Conservation (phyloP, 2,113 vertebrate genomes). For the Paracanthobrama guichenoti region DNA sequence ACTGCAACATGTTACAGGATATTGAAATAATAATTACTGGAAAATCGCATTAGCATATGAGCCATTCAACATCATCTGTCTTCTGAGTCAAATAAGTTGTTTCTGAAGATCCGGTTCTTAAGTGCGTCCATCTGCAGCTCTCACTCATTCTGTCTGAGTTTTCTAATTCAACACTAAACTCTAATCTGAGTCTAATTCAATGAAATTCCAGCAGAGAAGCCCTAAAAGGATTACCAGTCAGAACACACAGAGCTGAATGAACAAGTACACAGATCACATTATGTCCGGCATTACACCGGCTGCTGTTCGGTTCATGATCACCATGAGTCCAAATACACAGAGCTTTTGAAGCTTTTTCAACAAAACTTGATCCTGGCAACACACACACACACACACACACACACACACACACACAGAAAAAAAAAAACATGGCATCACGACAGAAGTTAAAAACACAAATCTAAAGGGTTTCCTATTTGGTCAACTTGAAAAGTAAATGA, state of each 20-base stretch:
- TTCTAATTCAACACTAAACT: constrained; percentile 40
- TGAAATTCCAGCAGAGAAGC: constrained; percentile 56
- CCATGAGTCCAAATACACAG: neutral
- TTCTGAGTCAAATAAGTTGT: neutral
- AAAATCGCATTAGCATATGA: neutral
- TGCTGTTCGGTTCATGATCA: constrained; percentile 11
- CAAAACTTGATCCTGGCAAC: neutral
- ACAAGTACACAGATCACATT: constrained; percentile 27
- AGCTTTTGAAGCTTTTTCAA: neutral
- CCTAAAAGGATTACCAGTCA: constrained; percentile 59
- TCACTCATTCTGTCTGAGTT: constrained; percentile 12
- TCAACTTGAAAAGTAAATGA: neutral
- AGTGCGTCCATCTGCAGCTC: neutral
- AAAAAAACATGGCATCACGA: neutral
- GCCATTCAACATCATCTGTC: neutral
- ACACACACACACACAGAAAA: too few species aligned
- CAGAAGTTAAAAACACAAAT: neutral
- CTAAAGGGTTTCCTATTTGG: neutral
- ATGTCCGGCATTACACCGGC: constrained; percentile 45
- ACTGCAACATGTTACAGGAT: neutral
- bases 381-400: too few species aligned
- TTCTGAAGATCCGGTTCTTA: neutral
- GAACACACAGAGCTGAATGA: constrained; percentile 47
- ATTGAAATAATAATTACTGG: neutral
- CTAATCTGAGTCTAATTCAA: constrained; percentile 58